These are phyloP conservation scores for Grus americana DNA, from an alignment of 2,113 vertebrate genomes.

Conservation along the genomic window DNA sequence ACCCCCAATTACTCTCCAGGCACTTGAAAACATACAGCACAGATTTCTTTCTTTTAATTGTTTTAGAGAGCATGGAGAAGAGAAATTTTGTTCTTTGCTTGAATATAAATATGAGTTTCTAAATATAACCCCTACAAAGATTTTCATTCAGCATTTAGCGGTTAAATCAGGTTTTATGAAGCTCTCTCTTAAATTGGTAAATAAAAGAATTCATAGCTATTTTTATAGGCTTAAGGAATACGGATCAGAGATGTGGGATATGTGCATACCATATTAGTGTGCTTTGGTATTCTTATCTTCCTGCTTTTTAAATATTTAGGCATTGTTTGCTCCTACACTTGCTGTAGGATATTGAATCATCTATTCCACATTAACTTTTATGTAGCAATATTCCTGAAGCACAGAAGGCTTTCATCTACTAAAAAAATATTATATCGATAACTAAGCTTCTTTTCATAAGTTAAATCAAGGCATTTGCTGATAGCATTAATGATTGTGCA, in stretches of 20 bases:
- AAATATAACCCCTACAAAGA: background rate
- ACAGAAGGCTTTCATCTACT: background rate
- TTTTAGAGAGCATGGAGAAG: background rate
- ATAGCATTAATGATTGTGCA: conserved; percentile 25
- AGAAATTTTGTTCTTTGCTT: background rate
- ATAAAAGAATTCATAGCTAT: background rate
- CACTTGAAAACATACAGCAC: background rate
- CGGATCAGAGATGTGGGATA: background rate
- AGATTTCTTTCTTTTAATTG: background rate
- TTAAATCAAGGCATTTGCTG: conserved; percentile 13
- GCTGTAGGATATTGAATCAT: conserved; percentile 30
- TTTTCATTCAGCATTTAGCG: background rate
- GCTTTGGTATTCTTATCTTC: background rate
- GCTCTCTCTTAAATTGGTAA: background rate
- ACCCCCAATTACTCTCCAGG: background rate
- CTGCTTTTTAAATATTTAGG: conserved; percentile 18
- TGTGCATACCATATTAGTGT: background rate
- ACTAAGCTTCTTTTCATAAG: conserved; percentile 48
- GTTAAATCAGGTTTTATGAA: background rate
- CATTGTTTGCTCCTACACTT: conserved; percentile 23
- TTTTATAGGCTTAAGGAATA: background rate
- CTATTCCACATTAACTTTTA: background rate
- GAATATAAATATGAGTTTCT: background rate
- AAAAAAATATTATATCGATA: conserved; percentile 1
- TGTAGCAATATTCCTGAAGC: conserved; percentile 16